phyloP scores from a whole-genome alignment of 2,888 invertebrate species.

The Dioctria rufipes region DNA sequence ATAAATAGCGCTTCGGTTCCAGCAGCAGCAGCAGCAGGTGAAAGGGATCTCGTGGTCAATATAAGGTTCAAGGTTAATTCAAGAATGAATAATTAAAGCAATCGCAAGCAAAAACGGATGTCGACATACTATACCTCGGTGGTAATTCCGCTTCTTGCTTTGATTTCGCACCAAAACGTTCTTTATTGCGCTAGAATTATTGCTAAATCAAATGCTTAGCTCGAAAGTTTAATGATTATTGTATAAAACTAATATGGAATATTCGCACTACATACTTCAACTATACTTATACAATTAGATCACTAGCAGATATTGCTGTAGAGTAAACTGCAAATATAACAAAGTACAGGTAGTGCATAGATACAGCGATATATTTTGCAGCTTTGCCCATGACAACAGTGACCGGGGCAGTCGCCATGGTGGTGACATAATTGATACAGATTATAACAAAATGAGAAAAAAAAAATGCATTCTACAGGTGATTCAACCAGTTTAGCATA shows the following conservation, averaged over 20 bases:
- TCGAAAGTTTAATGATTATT: not conserved
- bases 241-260: not conserved
- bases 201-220: not conserved
- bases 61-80: slow-evolving; percentile 45
- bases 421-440: slow-evolving; percentile 44
- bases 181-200: slow-evolving; percentile 27
- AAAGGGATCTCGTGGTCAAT: slow-evolving; percentile 49
- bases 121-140: slow-evolving; percentile 27
- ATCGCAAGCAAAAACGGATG: slow-evolving; percentile 43
- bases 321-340: too few relatives aligned
- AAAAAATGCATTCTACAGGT: slow-evolving; percentile 28
- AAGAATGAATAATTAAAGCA: slow-evolving; percentile 28
- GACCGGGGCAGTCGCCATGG: not conserved
- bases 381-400: slow-evolving; percentile 39
- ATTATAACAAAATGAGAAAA: not conserved
- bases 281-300: not conserved
- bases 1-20: slow-evolving; percentile 13
- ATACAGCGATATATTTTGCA: not conserved
- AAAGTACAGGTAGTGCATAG: not conserved
- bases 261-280: not conserved
- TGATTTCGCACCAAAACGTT: slow-evolving; percentile 18
- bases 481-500: slow-evolving; percentile 45
- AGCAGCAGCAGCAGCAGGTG: slow-evolving; percentile 9
- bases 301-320: not conserved
- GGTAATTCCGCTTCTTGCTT: slow-evolving; percentile 25